Base-by-base conservation (phyloP, 2,888 invertebrate genomes). In the Rhagophthalmus giganteus region DNA sequence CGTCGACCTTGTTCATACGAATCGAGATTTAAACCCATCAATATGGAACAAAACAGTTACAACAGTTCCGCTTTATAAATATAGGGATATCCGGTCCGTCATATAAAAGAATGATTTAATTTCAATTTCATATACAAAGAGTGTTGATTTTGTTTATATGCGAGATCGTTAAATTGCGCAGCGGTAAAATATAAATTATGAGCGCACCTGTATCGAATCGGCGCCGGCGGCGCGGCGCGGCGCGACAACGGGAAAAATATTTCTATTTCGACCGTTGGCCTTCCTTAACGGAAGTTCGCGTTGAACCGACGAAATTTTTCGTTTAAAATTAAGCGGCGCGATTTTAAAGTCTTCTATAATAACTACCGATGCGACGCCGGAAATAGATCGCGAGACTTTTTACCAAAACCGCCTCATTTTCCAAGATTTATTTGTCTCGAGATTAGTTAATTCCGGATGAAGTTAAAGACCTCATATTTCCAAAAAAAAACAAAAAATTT, bases 61-160 rank as follows among this genome's bases (percentile, higher is more conserved):
- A 59, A 59, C 58, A 65, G 65, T 67, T 70, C 69, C 69, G 69
- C 68, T 66, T 61, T 61, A 60, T 56, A 55, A 68, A 67, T 62
- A 66, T 61, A 65, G 66, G 70, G 69, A 70, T 70, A 69, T 70
- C 70, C 70, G 69, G 70, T 53, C 27, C 57, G 55, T 60, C 55
- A 67, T 66, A n/a, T n/a, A 67, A 67, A 67, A 66, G 68, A 68
- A 68, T 67, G 67, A 68, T 70, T 70, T 69, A 69, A 70, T 69
- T 69, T 57, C 48, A 67, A 68, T 65, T 68, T 67, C 67, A 69
- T 67, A 65, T 62, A 64, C 59, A 67, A 65, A 61, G 60, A 57
- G 58, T 54, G 59, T 57, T 57, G 53, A 60, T 54, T 60, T 58
- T 62, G 55, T 60, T 58, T 53, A 62, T 62, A 59, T 62, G 9